Evolutionary conservation across 2,113 vertebrate genomes (phyloP), one percentile per base, ranked within the genome.

Genomic region (Calonectris borealis): DNA sequence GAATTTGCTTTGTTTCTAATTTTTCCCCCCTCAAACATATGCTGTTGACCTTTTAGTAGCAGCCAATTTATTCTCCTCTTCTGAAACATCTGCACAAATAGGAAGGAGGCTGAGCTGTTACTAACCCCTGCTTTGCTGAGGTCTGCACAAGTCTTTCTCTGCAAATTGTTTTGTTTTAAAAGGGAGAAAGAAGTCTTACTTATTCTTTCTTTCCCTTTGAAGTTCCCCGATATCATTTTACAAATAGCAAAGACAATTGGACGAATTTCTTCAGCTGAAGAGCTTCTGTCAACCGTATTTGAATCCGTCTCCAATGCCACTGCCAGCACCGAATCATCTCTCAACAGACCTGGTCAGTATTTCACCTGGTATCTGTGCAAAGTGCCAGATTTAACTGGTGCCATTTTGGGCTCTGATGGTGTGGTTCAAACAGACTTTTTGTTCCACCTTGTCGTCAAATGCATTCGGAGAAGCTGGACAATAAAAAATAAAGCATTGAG

Each of bases 161-260:
- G 44, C 55, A 88, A 82, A 92, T 38, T 40, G 25, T 12, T 90
- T 75, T 89, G 22, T 71, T 95, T 65, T 76, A 70, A 91, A 89
- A 91, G 46, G 26, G 20, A 60, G 36, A 57, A 83, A 77, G 27
- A 77, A 79, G 4, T 38, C 81, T 88, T 70, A 79, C 13, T 83
- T 92, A 34, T 86, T 51, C 84, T 91, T 88, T 88, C 22, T 96
- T 76, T 94, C n/a, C 24, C 44, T 84, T 86, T 66, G 49, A 88
- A 99, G 98, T 98, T 98, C 93, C 98, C 98, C 17, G 94, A 97
- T 86, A 91, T 8, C 38, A 82, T 98, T 93, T 97, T 98, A 40
- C 98, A 98, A 91, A 94, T 96, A 88, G 97, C 97, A 76, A 93
- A 80, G 76, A 92, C 89, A 64, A 17, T 19, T 5, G 87, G 83